Percentiles rank a stretch among this genome's conserved stretches.
Evolutionary conservation across 2,113 vertebrate species (phyloP).

Genomic region (Macheiramphus alcinus): DNA sequence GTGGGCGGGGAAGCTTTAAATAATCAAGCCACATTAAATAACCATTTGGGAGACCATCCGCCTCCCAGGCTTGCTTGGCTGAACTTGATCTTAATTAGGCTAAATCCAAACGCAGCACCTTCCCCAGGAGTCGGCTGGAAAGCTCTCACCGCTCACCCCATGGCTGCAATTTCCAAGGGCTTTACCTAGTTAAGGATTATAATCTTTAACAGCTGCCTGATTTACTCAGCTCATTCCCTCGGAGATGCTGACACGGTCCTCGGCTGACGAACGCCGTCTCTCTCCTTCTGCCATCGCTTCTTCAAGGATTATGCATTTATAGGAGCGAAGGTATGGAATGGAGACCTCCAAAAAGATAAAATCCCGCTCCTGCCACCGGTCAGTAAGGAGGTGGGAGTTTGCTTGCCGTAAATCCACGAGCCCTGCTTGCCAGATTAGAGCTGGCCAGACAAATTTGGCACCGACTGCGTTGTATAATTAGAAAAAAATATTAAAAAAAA

Average conservation of each 20-base stretch:
- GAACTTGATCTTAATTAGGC: constrained; percentile 30
- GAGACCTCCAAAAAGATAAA: neutral
- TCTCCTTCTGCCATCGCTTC: neutral
- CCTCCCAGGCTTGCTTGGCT: constrained; percentile 7
- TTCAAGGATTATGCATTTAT: neutral
- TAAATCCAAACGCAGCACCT: constrained; percentile 14
- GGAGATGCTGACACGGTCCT: neutral
- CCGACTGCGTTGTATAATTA: neutral
- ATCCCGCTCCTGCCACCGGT: neutral
- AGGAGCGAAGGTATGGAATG: neutral
- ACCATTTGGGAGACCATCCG: neutral
- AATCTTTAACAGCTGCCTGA: constrained; percentile 53
- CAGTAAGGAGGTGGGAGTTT: neutral
- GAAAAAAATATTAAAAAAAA: neutral
- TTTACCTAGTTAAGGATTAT: constrained; percentile 27
- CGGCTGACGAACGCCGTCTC: neutral
- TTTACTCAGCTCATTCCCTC: constrained; percentile 5
- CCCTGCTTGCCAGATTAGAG: neutral
- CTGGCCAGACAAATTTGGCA: neutral
- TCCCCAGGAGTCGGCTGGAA: neutral
- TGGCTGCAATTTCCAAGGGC: neutral
- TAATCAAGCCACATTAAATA: constrained; percentile 8
- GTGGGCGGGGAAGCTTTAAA: neutral
- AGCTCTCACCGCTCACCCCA: neutral
- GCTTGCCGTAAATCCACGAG: neutral